Evolutionary conservation across 2,797 vertebrate genomes (phyloP), one percentile per base, ranked within the genome.

Genomic region (Tympanoctomys barrerae): DNA sequence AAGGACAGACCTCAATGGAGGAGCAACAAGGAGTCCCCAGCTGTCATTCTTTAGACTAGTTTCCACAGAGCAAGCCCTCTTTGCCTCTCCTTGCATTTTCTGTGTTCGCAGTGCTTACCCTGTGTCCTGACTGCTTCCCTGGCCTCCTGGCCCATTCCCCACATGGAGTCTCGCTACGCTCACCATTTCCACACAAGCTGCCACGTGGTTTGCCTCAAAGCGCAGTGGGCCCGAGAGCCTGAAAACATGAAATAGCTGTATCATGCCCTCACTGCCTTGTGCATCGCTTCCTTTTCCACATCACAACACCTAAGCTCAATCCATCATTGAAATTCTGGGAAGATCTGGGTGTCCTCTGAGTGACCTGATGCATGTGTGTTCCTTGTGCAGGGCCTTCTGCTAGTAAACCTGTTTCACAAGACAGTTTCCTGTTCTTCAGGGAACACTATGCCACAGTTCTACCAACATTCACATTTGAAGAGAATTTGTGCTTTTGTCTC

Each of bases 401-500:
- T 64, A 57, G 71, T 31, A 33, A 42, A 70, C 26, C 21, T 89
- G 22, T 68, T 57, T 84, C 62, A 77, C 24, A 68, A 24, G 18
- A 79, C 64, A 42, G 0, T 68, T 68, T 85, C 64, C 24, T 36
- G 14, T 36, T 70, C n/a, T 70, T 8, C 68, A 70, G n/a, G n/a
- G 19, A 36, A 36, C 7, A 3, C 64, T 89, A 1, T 70, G n/a
- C 16, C 52, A 28, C 75, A 77, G 26, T 52, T 84, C 0, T 57
- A 73, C 18, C 75, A 73, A 19, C 19, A 22, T 82, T 75, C 64
- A 24, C 24, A 57, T 70, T 77, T 62, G 54, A 89, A 82, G 54
- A 89, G 36, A 59, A 89, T n/a, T 31, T 87, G 31, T 92, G 42
- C 62, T 88, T 78, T 62, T 82, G 22, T 79, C 78, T 42, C 52